Evolutionary conservation across 2,797 vertebrate genomes (phyloP).

Genomic region (Xenops minutus): DNA sequence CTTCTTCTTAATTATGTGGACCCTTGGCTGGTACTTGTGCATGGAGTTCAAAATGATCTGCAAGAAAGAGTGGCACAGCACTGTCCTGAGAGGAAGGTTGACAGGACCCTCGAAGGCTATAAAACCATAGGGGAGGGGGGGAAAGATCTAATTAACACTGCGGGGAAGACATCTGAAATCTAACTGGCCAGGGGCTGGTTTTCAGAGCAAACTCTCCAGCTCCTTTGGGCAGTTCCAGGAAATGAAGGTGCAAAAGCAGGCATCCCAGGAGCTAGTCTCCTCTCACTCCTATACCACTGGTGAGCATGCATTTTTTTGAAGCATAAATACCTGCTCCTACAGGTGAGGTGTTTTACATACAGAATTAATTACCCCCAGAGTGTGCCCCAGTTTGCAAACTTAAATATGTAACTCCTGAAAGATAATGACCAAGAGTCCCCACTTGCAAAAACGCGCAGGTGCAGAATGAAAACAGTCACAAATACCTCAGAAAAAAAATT

Average conservation of each 20-base stretch:
- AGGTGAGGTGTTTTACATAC: not conserved
- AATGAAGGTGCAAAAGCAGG: not conserved
- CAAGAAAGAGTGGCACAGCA: not conserved
- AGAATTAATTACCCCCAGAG: not conserved
- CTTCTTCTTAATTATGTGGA: slow-evolving; percentile 99
- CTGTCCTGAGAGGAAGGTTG: not conserved
- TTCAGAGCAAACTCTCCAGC: not conserved
- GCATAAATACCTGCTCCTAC: not conserved
- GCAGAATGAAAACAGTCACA: not conserved
- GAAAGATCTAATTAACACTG: not conserved
- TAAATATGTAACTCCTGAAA: not conserved
- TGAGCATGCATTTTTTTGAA: not conserved
- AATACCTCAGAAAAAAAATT: not conserved
- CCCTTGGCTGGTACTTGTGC: slow-evolving; percentile 99
- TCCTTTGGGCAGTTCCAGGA: not conserved
- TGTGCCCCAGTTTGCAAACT: not conserved
- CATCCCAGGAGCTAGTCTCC: not conserved
- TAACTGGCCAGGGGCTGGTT: not conserved
- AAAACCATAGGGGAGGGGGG: accelerated
- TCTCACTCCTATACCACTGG: not conserved
- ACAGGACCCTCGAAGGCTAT: not conserved
- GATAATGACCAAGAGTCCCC: not conserved
- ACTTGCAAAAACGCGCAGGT: not conserved
- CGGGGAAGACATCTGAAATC: not conserved
- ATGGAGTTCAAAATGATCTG: slow-evolving; percentile 99